A percentile compares a stretch with the other conserved stretches of the same genome.
phyloP scores from a whole-genome alignment of 2,888 invertebrate species.

The Elegia similella region DNA sequence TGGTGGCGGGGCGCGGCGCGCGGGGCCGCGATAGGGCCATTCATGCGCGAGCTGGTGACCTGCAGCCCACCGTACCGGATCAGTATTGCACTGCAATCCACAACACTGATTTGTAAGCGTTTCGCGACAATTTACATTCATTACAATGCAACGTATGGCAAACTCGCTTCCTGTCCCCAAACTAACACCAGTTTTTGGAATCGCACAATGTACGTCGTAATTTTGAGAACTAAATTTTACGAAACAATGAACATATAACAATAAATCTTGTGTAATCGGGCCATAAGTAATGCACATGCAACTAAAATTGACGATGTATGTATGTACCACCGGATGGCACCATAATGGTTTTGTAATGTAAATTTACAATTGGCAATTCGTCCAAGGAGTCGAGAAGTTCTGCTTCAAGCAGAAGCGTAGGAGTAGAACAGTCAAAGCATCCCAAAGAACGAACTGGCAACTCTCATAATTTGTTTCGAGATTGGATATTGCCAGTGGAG shows the following conservation, averaged over 20 bases:
- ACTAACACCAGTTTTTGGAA: constrained; percentile 30
- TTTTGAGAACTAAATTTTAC: constrained; percentile 34
- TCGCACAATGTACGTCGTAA: constrained; percentile 29
- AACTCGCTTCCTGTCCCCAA: constrained; percentile 39
- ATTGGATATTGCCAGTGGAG: background rate
- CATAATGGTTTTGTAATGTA: background rate
- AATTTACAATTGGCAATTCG: background rate
- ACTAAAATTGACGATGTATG: constrained; percentile 2
- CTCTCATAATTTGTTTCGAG: background rate
- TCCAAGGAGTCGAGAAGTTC: background rate
- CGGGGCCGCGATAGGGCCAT: constrained; percentile 58
- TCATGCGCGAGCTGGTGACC: constrained; percentile 54
- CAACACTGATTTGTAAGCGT: constrained; percentile 33
- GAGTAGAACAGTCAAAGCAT: constrained; percentile 4
- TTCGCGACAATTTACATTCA: constrained; percentile 16
- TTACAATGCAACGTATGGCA: constrained; percentile 39
- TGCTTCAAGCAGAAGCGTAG: background rate
- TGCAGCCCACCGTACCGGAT: constrained; percentile 23
- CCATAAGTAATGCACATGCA: constrained; percentile 13
- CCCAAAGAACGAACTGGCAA: background rate
- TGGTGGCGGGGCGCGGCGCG: constrained; percentile 60
- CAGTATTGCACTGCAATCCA: constrained; percentile 34
- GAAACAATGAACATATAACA: constrained; percentile 17
- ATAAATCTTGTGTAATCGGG: constrained; percentile 15
- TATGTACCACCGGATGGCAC: background rate